phyloP scores from a whole-genome alignment of 1,140 invertebrate genomes.

The Colletes gigas region DNA sequence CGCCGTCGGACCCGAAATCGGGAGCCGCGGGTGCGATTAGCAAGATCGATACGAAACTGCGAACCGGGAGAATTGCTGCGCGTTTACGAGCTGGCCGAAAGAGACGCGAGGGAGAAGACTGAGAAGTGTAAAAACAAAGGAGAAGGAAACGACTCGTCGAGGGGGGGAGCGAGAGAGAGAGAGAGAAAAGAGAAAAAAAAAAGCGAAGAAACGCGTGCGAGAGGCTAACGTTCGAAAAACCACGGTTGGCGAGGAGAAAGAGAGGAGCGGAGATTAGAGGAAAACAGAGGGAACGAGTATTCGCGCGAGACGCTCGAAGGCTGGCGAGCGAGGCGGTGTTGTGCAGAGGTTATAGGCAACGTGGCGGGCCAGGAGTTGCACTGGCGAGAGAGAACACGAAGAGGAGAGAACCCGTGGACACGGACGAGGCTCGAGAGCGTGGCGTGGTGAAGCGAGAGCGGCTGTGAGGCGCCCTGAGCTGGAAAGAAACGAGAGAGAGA shows the following conservation, averaged over 20 bases:
- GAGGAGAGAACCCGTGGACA: slow-evolving; percentile 37
- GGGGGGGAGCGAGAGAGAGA: neutral
- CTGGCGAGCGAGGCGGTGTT: slow-evolving; percentile 28
- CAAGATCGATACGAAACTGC: slow-evolving; percentile 29
- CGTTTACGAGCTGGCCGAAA: slow-evolving; percentile 23
- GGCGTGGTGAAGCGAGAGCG: slow-evolving; percentile 46
- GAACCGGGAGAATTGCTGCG: slow-evolving; percentile 7
- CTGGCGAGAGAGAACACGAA: slow-evolving; percentile 55
- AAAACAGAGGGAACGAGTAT: slow-evolving; percentile 6
- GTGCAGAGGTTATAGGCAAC: slow-evolving; percentile 56
- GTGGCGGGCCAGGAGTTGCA: slow-evolving; percentile 61
- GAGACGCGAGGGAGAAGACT: neutral
- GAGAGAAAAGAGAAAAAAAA: neutral
- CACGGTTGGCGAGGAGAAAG: slow-evolving; percentile 24
- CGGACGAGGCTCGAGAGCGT: slow-evolving; percentile 52
- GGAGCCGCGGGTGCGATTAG: slow-evolving; percentile 17
- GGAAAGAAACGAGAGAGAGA: slow-evolving; percentile 56
- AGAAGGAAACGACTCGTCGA: neutral
- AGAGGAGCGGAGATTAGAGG: slow-evolving; percentile 29
- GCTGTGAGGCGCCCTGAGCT: slow-evolving; percentile 25
- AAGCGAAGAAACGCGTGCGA: neutral
- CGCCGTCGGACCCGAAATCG: slow-evolving; percentile 15
- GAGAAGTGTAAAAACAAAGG: neutral
- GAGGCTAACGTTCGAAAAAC: slow-evolving; percentile 30
- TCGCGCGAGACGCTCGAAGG: slow-evolving; percentile 51